Conservation (phyloP, 2,113 vertebrate genomes). For the Callospermophilus lateralis region DNA sequence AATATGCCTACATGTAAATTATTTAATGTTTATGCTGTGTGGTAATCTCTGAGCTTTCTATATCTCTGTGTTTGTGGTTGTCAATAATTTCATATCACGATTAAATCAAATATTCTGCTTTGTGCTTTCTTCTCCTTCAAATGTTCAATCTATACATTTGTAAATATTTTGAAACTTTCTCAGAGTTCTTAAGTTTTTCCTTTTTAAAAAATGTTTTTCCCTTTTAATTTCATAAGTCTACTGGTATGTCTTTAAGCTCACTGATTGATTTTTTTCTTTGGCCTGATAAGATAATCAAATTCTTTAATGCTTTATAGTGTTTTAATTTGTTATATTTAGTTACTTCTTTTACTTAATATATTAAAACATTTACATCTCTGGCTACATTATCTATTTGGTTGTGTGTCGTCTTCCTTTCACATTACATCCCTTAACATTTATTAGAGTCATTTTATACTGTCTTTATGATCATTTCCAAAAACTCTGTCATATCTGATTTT, state of each 20-base stretch:
- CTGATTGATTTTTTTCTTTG: background rate
- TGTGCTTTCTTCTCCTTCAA: background rate
- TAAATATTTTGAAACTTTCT: background rate
- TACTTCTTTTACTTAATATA: background rate
- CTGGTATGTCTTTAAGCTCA: background rate
- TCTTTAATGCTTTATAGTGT: background rate
- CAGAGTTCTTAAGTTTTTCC: background rate
- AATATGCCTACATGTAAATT: background rate
- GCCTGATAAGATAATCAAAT: background rate
- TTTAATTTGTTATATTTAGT: background rate
- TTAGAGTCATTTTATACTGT: background rate
- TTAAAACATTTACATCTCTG: background rate
- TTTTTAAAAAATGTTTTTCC: too few species aligned
- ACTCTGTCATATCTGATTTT: background rate
- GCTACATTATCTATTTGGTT: background rate
- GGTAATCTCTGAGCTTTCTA: background rate
- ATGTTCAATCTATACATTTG: background rate
- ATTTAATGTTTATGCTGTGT: background rate
- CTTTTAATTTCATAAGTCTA: background rate
- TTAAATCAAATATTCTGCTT: background rate
- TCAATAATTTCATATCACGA: background rate
- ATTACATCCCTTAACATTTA: background rate
- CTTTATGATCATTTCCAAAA: background rate
- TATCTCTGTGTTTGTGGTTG: background rate
- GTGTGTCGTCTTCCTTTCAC: background rate